phyloP scores from a whole-genome alignment of 2,113 vertebrate species.

The Gymnorhina tibicen region DNA sequence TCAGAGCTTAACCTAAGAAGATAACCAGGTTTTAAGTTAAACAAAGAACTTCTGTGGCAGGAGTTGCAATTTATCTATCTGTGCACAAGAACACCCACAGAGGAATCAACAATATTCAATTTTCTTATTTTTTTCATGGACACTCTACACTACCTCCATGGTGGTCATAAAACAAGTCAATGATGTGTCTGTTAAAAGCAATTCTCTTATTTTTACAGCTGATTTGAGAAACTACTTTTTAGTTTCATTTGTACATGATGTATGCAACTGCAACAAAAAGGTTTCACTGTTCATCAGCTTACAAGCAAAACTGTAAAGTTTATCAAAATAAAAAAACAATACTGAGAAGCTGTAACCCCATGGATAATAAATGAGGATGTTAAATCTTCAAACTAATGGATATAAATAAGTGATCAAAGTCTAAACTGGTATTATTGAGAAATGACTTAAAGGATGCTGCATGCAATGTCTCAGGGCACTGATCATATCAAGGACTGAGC shows the following conservation, averaged over 20 bases:
- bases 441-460: neutral
- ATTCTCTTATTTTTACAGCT: neutral
- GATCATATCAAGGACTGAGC: neutral
- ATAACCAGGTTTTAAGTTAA: neutral
- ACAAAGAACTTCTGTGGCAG: neutral
- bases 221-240: neutral
- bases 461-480: neutral
- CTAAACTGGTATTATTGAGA: neutral
- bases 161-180: neutral
- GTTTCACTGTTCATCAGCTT: neutral
- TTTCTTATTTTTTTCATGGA: neutral
- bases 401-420: neutral
- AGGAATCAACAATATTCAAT: neutral
- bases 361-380: neutral
- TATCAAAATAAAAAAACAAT: neutral
- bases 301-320: neutral
- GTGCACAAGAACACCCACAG: neutral
- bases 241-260: neutral
- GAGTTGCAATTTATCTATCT: neutral
- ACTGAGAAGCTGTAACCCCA: neutral
- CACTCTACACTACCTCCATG: neutral
- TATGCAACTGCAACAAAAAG: neutral
- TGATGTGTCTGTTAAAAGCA: neutral
- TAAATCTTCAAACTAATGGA: neutral
- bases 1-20: neutral